phyloP scores from a whole-genome alignment of 2,888 invertebrate genomes.

The Apoda limacodes region DNA sequence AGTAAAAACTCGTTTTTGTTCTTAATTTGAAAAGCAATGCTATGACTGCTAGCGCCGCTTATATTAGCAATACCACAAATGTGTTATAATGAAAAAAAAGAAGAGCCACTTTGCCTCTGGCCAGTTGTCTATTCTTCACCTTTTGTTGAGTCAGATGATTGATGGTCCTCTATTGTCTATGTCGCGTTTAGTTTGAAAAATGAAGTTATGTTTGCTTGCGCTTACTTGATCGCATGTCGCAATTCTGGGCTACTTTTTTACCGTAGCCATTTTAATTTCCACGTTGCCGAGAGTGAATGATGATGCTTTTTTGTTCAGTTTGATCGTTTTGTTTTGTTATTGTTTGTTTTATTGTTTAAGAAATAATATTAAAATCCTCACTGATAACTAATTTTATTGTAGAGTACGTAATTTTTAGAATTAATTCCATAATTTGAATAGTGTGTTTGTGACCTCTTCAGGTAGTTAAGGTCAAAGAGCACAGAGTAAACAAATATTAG shows the following conservation, averaged over 20 bases:
- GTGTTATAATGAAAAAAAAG: not conserved
- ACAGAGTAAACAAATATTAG: too few relatives aligned
- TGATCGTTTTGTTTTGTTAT: too few relatives aligned
- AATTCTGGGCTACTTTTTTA: constrained; percentile 29
- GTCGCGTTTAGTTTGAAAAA: constrained; percentile 59
- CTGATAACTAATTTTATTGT: too few relatives aligned
- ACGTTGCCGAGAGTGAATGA: too few relatives aligned
- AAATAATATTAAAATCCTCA: too few relatives aligned
- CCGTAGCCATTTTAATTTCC: too few relatives aligned
- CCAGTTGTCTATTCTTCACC: constrained; percentile 47
- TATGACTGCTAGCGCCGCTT: not conserved
- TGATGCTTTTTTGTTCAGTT: too few relatives aligned
- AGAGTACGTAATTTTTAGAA: too few relatives aligned
- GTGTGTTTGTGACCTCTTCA: too few relatives aligned
- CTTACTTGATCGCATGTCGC: constrained; percentile 41
- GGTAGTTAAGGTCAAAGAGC: too few relatives aligned
- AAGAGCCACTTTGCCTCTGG: constrained; percentile 20
- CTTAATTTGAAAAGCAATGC: not conserved
- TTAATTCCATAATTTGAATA: too few relatives aligned
- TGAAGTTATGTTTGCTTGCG: constrained; percentile 43
- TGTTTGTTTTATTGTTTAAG: too few relatives aligned
- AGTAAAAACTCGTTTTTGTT: not conserved
- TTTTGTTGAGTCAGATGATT: constrained; percentile 53
- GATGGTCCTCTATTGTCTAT: constrained; percentile 49
- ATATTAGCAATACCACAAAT: not conserved